These are phyloP conservation scores for Bellardia pandia DNA, from an alignment of 2,888 invertebrate genomes.

Conservation along the genomic window DNA sequence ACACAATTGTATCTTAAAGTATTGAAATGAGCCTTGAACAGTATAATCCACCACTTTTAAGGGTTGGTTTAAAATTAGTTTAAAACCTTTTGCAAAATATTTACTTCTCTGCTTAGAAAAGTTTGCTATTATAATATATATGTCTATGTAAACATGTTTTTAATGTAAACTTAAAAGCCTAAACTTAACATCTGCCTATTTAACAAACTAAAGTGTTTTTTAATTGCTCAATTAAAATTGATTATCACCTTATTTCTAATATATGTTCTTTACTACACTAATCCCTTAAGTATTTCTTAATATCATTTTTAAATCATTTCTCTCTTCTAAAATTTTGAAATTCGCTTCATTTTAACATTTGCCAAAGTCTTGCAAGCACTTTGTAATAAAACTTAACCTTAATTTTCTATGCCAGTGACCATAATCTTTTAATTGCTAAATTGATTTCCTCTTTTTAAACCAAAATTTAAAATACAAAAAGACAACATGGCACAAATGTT, in stretches of 20 bases:
- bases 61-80: no score
- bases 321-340: no score
- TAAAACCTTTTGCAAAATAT: no score
- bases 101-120: no score
- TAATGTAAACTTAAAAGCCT: no score
- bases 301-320: neutral
- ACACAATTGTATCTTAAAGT: no score
- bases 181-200: neutral
- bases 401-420: slow-evolving; percentile 23
- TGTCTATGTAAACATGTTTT: no score
- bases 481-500: neutral
- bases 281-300: neutral
- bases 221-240: neutral
- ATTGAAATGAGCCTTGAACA: no score
- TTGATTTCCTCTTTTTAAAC: slow-evolving; percentile 35
- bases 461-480: neutral
- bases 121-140: no score
- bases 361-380: neutral
- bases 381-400: slow-evolving; percentile 14
- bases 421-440: slow-evolving; percentile 45
- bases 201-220: neutral
- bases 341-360: no score
- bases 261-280: neutral
- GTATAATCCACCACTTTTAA: no score
- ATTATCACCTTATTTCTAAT: neutral